A percentile compares a stretch with the other conserved stretches of the same genome.
phyloP scores from a whole-genome alignment of 2,797 vertebrate species.

The Cyprinella venusta region DNA sequence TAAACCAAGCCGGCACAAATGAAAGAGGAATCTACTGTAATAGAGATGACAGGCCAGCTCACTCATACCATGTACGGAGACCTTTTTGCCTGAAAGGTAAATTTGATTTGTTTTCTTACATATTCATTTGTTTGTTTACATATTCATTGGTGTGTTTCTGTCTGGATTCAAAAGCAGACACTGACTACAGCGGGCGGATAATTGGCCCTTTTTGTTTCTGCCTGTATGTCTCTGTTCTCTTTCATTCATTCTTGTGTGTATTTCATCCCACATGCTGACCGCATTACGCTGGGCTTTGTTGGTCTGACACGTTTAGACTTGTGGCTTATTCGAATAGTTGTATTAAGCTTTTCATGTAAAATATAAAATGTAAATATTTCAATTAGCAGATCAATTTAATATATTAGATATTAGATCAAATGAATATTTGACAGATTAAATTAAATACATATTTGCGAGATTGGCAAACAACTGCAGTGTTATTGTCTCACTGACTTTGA shows the following conservation, averaged over 20 bases:
- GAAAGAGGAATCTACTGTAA: constrained; percentile 7
- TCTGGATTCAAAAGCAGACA: background rate
- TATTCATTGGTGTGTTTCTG: background rate
- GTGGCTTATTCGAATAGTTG: constrained; percentile 5
- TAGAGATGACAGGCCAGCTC: constrained; percentile 41
- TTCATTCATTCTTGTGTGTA: constrained; percentile 30
- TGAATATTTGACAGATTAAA: background rate
- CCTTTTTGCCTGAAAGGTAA: constrained; percentile 55
- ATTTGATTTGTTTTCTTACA: constrained; percentile 19
- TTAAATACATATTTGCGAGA: background rate
- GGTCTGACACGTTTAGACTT: constrained; percentile 5
- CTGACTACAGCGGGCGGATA: constrained; percentile 3
- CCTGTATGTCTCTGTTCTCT: constrained; percentile 5
- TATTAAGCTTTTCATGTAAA: background rate
- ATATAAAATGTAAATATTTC: background rate
- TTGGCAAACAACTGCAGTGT: background rate
- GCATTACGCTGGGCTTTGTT: constrained; percentile 34
- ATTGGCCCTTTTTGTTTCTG: constrained; percentile 39
- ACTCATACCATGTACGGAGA: constrained; percentile 15
- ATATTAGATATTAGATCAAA: background rate
- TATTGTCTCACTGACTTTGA: constrained; percentile 28
- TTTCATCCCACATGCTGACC: constrained; percentile 15
- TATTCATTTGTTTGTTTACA: background rate
- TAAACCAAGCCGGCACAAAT: constrained; percentile 29
- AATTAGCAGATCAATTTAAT: background rate